These are phyloP conservation scores for Anagyrus pseudococci DNA, from an alignment of 2,888 invertebrate genomes.

Conservation along the genomic window DNA sequence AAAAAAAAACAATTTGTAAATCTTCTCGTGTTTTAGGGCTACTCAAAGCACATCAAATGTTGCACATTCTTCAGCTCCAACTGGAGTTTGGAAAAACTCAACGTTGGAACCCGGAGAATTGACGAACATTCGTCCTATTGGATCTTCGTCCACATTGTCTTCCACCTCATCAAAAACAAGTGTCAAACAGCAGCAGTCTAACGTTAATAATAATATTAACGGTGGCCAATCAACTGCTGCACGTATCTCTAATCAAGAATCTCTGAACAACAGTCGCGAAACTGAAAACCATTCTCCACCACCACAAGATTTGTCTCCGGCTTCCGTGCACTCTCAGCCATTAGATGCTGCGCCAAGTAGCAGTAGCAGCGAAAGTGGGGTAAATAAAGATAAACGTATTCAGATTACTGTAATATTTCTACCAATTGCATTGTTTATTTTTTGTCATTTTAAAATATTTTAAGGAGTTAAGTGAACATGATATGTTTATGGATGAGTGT, in stretches of 20 bases:
- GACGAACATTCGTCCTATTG: conserved; percentile 44
- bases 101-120: conserved; percentile 48
- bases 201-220: conserved; percentile 29
- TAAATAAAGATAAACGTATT: conserved; percentile 41
- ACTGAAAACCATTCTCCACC: conserved; percentile 43
- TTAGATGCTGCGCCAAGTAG: conserved; percentile 53
- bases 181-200: conserved; percentile 44
- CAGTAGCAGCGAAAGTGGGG: conserved; percentile 61
- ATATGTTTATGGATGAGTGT: conserved; percentile 69
- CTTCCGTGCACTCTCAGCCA: conserved; percentile 54
- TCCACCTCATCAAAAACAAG: conserved; percentile 49
- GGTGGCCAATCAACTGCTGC: conserved; percentile 37
- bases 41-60: conserved; percentile 42
- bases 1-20: not conserved
- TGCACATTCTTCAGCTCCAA: conserved; percentile 29
- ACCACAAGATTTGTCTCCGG: conserved; percentile 50
- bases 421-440: conserved; percentile 4
- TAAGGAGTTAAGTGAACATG: conserved; percentile 70
- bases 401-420: not conserved
- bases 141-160: conserved; percentile 49
- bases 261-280: conserved; percentile 45
- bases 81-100: conserved; percentile 44
- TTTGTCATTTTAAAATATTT: conserved; percentile 48
- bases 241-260: conserved; percentile 42
- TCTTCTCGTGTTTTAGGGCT: conserved; percentile 38